Conservation (phyloP, 2,113 vertebrate species). For the Cranoglanis bouderius region DNA sequence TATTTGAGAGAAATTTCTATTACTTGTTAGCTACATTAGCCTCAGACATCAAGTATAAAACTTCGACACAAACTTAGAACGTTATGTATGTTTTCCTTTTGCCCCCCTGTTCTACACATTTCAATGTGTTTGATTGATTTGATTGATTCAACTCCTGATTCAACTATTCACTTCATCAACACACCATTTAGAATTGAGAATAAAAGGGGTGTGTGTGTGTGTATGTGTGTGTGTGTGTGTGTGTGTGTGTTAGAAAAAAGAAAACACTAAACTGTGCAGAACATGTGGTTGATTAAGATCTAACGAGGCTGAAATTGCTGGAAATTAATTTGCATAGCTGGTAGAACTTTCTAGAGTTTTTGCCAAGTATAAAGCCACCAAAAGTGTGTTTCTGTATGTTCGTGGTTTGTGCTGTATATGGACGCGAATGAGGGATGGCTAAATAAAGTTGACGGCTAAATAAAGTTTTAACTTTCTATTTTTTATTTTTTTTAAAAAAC, state of each 20-base stretch:
- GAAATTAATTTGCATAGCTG: neutral
- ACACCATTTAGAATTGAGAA: neutral
- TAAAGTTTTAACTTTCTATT: neutral
- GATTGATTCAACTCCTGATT: neutral
- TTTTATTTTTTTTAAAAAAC: neutral
- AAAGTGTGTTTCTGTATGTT: neutral
- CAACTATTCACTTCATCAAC: neutral
- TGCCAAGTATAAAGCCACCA: neutral
- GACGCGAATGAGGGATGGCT: neutral
- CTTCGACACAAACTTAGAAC: neutral
- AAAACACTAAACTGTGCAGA: neutral
- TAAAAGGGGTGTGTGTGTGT: neutral
- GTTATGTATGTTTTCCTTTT: neutral
- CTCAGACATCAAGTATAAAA: neutral
- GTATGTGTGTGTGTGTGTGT: neutral
- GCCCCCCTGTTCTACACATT: neutral
- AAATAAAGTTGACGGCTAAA: conserved; percentile 1
- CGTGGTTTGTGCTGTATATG: neutral
- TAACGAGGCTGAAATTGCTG: neutral
- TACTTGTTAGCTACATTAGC: neutral
- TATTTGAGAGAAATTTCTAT: neutral
- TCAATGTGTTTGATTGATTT: neutral
- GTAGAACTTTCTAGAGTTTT: conserved; percentile 1
- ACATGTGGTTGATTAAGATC: neutral
- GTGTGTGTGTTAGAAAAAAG: neutral